Base-by-base conservation (phyloP, 2,888 invertebrate species). In the Hyppa rectilinea region DNA sequence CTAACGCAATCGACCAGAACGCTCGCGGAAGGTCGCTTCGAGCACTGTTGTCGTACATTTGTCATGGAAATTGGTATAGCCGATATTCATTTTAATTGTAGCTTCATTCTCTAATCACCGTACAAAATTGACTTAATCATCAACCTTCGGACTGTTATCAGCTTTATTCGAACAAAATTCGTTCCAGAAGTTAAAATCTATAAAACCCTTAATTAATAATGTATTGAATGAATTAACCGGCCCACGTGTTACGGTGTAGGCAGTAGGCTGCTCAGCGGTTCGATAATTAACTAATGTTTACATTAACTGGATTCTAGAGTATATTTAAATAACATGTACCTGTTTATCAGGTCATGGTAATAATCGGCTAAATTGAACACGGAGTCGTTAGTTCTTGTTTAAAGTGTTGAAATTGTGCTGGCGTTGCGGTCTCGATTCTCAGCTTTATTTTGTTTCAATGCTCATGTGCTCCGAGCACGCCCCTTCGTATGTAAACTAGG, bases 1-100 rank as follows among this genome's bases (percentile, higher is more conserved):
- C 87, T 88, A 89, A 93, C 92, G 92, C 92, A 93, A 93, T 90
- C 89, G 87, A 85, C 88, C 85, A 86, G 87, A 88, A 87, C 87
- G 66, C 85, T 82, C 74, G 82, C 85, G 89, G 91, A 92, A 93
- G 93, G 92, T 91, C 91, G 89, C 78, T 61, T 67, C 45, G 63
- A 65, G 72, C 69, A 74, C 75, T 82, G 56, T 79, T 81, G 81
- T 82, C 60, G 66, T 80, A 80, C 23, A 61, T 81, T 84, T 79
- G 71, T 66, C 73, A 80, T 85, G 75, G 68, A 75, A 74, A 82
- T 82, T 76, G 72, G 53, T 63, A 65, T 40, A 56, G 49, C 66
- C 53, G 61, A 55, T 53, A 49, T 53, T 67, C 10, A 23, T 50
- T 76, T 67, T 34, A 50, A 52, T 26, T 31, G 43, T 34, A 49